Conservation (phyloP, 2,113 vertebrate genomes). For the Mesitornis unicolor region DNA sequence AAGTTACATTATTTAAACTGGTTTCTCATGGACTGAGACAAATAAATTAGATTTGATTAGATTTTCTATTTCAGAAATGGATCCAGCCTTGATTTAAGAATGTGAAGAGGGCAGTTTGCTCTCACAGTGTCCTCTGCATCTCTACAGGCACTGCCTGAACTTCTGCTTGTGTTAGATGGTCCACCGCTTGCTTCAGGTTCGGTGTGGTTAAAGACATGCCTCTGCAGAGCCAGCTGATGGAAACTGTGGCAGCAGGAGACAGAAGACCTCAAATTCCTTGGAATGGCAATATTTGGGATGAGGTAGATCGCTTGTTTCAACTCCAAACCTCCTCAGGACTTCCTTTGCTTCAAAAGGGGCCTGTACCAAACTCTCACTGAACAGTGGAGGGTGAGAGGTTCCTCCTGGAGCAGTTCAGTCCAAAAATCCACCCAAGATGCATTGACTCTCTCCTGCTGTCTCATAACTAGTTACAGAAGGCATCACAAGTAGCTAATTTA, state of each 20-base stretch:
- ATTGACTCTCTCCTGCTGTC: background rate
- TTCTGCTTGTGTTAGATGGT: background rate
- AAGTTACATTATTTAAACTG: background rate
- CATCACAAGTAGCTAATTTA: background rate
- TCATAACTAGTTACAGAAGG: background rate
- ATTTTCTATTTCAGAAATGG: background rate
- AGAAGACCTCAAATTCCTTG: background rate
- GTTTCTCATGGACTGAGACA: background rate
- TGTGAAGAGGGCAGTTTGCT: background rate
- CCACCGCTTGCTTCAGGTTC: background rate
- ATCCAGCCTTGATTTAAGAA: background rate
- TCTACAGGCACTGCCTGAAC: background rate
- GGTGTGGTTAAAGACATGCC: background rate
- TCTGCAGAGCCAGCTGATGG: background rate
- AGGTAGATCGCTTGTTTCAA: background rate
- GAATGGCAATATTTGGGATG: background rate
- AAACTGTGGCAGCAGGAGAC: background rate
- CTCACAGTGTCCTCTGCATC: background rate
- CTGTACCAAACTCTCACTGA: background rate
- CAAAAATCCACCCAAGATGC: background rate
- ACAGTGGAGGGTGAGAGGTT: background rate
- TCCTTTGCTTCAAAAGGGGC: background rate
- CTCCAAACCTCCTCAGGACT: background rate
- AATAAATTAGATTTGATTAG: background rate
- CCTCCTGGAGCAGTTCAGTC: background rate